Evolutionary conservation across 2,888 invertebrate species (phyloP).

Genomic region (Fragum fragum): DNA sequence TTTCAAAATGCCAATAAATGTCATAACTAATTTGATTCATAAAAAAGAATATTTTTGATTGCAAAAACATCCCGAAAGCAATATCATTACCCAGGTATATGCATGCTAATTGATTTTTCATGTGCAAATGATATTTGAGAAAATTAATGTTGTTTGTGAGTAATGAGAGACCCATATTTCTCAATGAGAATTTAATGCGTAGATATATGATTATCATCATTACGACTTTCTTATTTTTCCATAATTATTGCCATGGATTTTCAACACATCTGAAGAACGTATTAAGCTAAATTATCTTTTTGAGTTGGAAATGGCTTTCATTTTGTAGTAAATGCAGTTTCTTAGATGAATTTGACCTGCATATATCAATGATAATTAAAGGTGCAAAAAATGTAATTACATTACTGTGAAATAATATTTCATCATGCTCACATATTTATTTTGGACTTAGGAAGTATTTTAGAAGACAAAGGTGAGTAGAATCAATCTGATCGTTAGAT

Average conservation of each 20-base stretch:
- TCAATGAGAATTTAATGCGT: slow-evolving; percentile 25
- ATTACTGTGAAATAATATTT: too few species aligned
- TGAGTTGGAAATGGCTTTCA: too few species aligned
- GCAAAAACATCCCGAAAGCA: background rate
- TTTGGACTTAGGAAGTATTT: too few species aligned
- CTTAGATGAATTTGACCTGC: too few species aligned
- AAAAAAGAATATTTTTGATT: background rate
- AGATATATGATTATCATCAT: slow-evolving; percentile 22
- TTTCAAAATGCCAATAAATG: background rate
- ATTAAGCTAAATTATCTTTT: slow-evolving; percentile 20
- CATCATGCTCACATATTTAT: too few species aligned
- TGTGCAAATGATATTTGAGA: slow-evolving; percentile 20
- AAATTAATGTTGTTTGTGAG: slow-evolving; percentile 21
- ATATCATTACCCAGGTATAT: slow-evolving; percentile 8
- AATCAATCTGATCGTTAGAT: too few species aligned
- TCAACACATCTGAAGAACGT: slow-evolving; percentile 26
- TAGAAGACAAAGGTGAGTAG: too few species aligned
- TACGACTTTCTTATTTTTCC: background rate
- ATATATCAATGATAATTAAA: too few species aligned
- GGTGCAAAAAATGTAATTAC: too few species aligned
- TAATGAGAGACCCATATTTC: slow-evolving; percentile 18
- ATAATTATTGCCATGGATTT: background rate
- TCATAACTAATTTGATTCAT: slow-evolving; percentile 2
- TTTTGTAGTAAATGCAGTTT: too few species aligned
- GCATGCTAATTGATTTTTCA: slow-evolving; percentile 16